Evolutionary conservation across 2,888 invertebrate genomes (phyloP).

Genomic region (Xanthia togata): DNA sequence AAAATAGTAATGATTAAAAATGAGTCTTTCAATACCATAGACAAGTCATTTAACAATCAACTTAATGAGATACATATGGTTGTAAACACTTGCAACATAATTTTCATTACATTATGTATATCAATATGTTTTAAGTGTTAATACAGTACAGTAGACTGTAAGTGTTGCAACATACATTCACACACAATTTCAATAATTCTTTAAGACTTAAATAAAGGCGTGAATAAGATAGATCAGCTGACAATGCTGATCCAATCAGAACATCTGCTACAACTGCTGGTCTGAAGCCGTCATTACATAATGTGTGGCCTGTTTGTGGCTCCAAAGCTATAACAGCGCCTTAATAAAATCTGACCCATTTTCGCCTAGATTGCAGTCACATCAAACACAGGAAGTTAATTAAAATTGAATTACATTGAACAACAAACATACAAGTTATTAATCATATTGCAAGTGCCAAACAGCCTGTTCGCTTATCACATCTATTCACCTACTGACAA

Average conservation of each 20-base stretch:
- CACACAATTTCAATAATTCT: background rate
- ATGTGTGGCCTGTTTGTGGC: background rate
- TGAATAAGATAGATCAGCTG: background rate
- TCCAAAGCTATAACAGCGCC: background rate
- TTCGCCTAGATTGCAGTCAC: background rate
- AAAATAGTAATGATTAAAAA: slow-evolving; percentile 61
- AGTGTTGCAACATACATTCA: background rate
- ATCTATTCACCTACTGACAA: slow-evolving; percentile 82
- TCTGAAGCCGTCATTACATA: background rate
- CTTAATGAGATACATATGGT: slow-evolving; percentile 72
- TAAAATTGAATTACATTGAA: background rate
- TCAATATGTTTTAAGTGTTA: background rate
- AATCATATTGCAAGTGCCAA: slow-evolving; percentile 54
- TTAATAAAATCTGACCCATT: background rate
- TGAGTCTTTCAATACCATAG: slow-evolving; percentile 73
- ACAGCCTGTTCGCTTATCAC: slow-evolving; percentile 59
- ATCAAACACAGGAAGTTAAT: background rate
- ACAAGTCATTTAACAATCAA: slow-evolving; percentile 77
- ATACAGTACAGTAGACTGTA: background rate
- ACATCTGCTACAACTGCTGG: slow-evolving; percentile 1
- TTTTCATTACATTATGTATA: slow-evolving; percentile 13
- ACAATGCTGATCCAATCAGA: background rate
- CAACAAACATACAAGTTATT: background rate
- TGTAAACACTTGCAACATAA: slow-evolving; percentile 60
- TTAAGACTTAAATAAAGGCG: background rate